Evolutionary conservation across 2,888 invertebrate genomes (phyloP), one percentile per base, ranked within the genome.

Genomic region (Caenorhabditis sp.): DNA sequence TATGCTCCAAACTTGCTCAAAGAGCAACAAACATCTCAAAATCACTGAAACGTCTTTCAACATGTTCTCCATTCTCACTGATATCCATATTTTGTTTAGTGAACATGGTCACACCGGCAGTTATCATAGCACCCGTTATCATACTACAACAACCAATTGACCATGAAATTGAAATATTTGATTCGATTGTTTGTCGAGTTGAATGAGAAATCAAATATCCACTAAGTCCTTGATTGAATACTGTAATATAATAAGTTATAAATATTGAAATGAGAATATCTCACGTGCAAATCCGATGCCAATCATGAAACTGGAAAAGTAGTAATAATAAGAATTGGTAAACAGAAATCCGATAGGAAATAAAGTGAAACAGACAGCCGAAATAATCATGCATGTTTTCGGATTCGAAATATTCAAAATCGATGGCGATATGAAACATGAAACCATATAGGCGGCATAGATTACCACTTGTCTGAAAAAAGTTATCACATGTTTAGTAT

Each of bases 251-350:
- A n/a, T n/a, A n/a, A n/a, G n/a, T n/a, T n/a, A n/a, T n/a, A n/a
- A n/a, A n/a, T n/a, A n/a, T 17, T 17, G 12, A 17, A 3, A 17
- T 17, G 43, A 17, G 12, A 8, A 36, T 36, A 36, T 5, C 43
- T 43, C 53, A 81, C 82, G 58, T 10, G 82, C 75, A 26, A 74
- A 79, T 12, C 80, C 82, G n/a, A 77, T 53, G 3, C 82, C 82
- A 49, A 78, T 65, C 1, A 78, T 23, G 0, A 65, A 62, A 5
- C 62, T 62, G 3, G 77, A 66, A 14, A 69, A 54, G 59, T 76
- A 82, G 60, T 73, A 82, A 36, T 76, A 78, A 31, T 75, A 63
- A 21, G 58, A 55, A 58, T 79, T 78, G n/a, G 79, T 71, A 58
- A 75, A 78, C 53, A 82, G 60, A 63, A 81, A 82, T 53, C 79